phyloP scores from a whole-genome alignment of 2,888 invertebrate species.

The Hemaris fuciformis region DNA sequence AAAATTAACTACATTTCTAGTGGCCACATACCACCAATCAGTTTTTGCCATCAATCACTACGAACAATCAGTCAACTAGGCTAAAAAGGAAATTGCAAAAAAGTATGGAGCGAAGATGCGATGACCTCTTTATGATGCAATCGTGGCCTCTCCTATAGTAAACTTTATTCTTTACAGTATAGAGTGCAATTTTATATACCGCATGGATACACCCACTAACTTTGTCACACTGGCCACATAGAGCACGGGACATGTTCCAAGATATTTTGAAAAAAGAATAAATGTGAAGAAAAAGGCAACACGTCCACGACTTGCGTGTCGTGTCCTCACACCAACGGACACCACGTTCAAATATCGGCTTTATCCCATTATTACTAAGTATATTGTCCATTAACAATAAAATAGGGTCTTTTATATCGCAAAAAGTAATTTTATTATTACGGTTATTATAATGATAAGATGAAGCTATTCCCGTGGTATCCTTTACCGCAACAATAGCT shows the following conservation, averaged over 20 bases:
- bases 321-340: slow-evolving; percentile 45
- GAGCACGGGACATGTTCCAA: slow-evolving; percentile 59
- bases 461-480: slow-evolving; percentile 56
- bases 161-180: background rate
- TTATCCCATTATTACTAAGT: slow-evolving; percentile 20
- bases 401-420: slow-evolving; percentile 17
- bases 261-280: slow-evolving; percentile 47
- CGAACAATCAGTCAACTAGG: slow-evolving; percentile 23
- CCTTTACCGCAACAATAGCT: slow-evolving; percentile 50
- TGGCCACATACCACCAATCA: background rate
- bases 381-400: slow-evolving; percentile 16
- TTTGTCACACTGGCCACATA: slow-evolving; percentile 53
- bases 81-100: slow-evolving; percentile 20
- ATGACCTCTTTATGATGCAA: slow-evolving; percentile 11
- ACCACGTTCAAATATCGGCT: slow-evolving; percentile 23
- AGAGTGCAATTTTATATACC: background rate
- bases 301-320: slow-evolving; percentile 52
- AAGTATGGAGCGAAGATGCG: slow-evolving; percentile 8
- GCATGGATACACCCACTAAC: slow-evolving; percentile 20
- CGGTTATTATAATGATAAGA: slow-evolving; percentile 46
- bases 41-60: slow-evolving; percentile 19
- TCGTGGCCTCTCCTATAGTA: background rate
- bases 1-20: background rate
- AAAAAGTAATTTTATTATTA: slow-evolving; percentile 65
- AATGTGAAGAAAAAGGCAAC: slow-evolving; percentile 43